Conservation (phyloP, 2,888 invertebrate species). For the Lasioglossum oenotherae region DNA sequence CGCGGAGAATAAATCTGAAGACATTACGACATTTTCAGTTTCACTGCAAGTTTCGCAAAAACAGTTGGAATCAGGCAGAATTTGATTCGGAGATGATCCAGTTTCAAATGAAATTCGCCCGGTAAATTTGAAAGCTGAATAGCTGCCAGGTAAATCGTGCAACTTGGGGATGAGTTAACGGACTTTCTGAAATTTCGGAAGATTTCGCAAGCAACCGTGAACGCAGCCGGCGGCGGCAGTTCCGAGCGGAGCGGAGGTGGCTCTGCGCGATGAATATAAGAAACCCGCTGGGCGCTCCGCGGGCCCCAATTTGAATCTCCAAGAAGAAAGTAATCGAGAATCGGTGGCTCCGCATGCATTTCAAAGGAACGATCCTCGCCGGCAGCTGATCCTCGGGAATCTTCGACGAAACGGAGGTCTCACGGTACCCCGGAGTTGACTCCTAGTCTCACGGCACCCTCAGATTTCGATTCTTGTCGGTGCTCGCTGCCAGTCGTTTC, state of each 20-base stretch:
- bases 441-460: background rate
- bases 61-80: background rate
- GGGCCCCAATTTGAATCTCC: background rate
- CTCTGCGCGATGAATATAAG: background rate
- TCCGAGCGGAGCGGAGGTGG: background rate
- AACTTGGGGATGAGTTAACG: background rate
- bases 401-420: background rate
- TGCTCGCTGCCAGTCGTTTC: slow-evolving; percentile 1
- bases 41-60: background rate
- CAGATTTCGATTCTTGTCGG: slow-evolving; percentile 16
- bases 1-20: background rate
- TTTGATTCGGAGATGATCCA: background rate
- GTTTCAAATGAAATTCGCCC: background rate
- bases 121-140: background rate
- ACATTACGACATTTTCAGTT: background rate
- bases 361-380: slow-evolving; percentile 9
- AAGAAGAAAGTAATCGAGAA: slow-evolving; percentile 20
- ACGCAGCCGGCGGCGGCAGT: background rate
- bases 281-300: background rate
- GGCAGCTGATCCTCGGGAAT: background rate
- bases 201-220: background rate
- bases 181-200: background rate
- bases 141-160: background rate
- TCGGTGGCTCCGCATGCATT: slow-evolving; percentile 13
- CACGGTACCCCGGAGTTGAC: background rate